Percentiles rank a stretch among this genome's conserved stretches.
Conservation (phyloP, 2,797 vertebrate genomes). For the Capromys pilorides region DNA sequence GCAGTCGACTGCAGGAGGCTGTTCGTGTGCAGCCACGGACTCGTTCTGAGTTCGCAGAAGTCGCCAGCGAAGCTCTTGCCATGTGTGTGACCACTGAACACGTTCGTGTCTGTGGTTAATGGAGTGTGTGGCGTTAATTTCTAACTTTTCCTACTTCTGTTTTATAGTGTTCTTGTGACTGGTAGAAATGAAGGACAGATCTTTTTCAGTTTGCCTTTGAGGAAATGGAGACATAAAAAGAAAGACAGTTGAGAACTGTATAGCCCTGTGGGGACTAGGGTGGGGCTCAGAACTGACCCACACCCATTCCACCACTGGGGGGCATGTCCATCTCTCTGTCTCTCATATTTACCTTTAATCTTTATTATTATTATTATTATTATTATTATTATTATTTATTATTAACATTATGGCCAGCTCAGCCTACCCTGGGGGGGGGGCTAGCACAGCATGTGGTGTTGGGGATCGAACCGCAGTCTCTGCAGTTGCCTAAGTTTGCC, state of each 20-base stretch:
- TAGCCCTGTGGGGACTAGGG: neutral
- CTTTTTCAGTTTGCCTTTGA: neutral
- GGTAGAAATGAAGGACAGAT: constrained; percentile 51
- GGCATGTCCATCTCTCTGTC: neutral
- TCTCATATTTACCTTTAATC: neutral
- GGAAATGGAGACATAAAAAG: constrained; percentile 24
- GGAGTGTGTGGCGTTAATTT: constrained; percentile 50
- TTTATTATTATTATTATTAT: neutral
- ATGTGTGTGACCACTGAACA: neutral
- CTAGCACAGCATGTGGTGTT: too few species aligned
- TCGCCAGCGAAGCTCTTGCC: neutral
- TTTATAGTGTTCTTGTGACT: constrained; percentile 46
- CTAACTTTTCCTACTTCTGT: neutral
- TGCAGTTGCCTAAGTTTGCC: too few species aligned
- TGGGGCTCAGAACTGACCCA: neutral
- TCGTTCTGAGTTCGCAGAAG: constrained; percentile 41
- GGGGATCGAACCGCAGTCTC: too few species aligned
- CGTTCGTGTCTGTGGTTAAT: neutral
- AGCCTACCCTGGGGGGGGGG: too few species aligned
- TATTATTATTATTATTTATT: too few species aligned
- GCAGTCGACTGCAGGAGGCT: neutral
- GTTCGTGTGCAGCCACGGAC: neutral
- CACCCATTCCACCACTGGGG: neutral
- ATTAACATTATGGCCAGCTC: too few species aligned
- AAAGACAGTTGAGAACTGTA: neutral